Evolutionary conservation across 2,113 vertebrate species (phyloP).

Genomic region (Xiphophorus maculatus): DNA sequence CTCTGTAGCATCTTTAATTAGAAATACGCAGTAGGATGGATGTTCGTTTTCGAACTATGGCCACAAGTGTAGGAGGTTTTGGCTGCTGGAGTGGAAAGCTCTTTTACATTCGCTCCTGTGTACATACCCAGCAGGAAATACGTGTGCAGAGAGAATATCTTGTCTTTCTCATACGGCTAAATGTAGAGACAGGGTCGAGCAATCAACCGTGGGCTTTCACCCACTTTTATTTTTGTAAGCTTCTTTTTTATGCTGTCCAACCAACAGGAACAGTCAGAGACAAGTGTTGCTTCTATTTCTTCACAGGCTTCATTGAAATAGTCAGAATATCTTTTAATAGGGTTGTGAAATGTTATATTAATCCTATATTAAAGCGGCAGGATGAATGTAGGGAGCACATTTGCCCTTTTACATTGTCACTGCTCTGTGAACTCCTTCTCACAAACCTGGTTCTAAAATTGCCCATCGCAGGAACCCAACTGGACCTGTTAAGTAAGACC

Average conservation of each 20-base stretch:
- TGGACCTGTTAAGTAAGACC: neutral
- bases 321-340: constrained; percentile 23
- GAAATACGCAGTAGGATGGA: neutral
- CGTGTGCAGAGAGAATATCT: constrained; percentile 57
- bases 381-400: constrained; percentile 1
- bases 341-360: neutral
- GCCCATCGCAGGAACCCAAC: neutral
- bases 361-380: neutral
- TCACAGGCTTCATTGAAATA: constrained; percentile 33
- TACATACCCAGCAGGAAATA: constrained; percentile 65
- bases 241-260: constrained; percentile 32
- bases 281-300: constrained; percentile 48
- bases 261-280: constrained; percentile 53
- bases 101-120: constrained; percentile 37
- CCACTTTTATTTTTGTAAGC: constrained; percentile 26
- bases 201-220: constrained; percentile 66
- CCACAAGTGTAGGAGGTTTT: neutral
- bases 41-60: neutral
- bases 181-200: constrained; percentile 68
- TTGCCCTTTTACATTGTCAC: neutral
- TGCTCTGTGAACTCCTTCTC: neutral
- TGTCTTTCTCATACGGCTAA: constrained; percentile 67
- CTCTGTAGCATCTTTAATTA: neutral
- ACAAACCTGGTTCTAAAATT: neutral
- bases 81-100: constrained; percentile 27